Conservation (phyloP, 2,797 vertebrate species). For the Sciaenops ocellatus region DNA sequence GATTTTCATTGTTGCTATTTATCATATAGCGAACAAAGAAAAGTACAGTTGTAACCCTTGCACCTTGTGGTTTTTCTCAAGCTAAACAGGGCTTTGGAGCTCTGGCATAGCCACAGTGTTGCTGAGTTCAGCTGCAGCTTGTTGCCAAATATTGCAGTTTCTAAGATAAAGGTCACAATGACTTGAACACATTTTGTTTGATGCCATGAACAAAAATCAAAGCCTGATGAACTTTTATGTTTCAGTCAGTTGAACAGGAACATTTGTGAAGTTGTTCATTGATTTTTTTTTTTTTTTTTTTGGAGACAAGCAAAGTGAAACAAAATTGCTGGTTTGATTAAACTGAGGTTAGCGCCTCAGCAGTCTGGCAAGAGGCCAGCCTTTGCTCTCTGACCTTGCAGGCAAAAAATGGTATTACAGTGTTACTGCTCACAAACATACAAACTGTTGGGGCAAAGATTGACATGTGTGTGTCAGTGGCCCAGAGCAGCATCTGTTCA, state of each 20-base stretch:
- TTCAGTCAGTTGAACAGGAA: constrained; percentile 18
- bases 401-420: constrained; percentile 19
- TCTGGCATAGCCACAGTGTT: background rate
- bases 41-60: background rate
- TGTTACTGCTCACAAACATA: constrained; percentile 18
- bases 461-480: constrained; percentile 22
- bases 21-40: background rate
- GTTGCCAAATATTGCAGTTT: constrained; percentile 12
- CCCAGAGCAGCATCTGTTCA: constrained; percentile 30
- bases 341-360: constrained; percentile 17
- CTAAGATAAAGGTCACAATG: constrained; percentile 6
- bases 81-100: background rate
- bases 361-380: constrained; percentile 31
- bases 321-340: constrained; percentile 30
- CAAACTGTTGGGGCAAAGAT: background rate
- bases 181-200: constrained; percentile 10
- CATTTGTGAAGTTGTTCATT: background rate
- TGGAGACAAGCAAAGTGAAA: background rate
- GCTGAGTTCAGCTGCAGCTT: background rate
- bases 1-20: background rate
- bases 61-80: background rate
- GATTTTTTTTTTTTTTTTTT: background rate
- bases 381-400: constrained; percentile 39
- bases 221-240: constrained; percentile 3
- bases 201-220: constrained; percentile 28